Base-by-base conservation (phyloP, 2,797 vertebrate genomes). In the Sorex maritimensis region DNA sequence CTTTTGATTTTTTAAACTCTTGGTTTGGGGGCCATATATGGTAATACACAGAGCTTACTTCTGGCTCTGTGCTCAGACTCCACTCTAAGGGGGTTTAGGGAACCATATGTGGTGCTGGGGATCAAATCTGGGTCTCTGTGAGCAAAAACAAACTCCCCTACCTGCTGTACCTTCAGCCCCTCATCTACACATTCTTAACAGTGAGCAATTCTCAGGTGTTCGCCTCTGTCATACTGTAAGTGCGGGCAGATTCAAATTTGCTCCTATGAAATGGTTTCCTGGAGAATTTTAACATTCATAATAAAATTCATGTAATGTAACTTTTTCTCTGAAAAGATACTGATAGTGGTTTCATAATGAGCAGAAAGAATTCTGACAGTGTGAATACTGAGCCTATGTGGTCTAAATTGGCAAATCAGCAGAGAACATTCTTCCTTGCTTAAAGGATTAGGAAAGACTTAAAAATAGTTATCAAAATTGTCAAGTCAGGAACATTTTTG, bases 401-500 rank as follows among this genome's bases (percentile, higher is more conserved):
- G 4, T 65, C 69, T 93, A 84, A 68, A 24, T 5, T 94, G 79
- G 69, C 81, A 93, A 82, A 93, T 80, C 68, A 86, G 87, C 68
- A 81, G 67, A 79, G 73, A 91, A 72, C 14, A 61, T 80, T 92
- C 15, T 93, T 94, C 55, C 44, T 92, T 95, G 38, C 65, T 67
- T 67, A 26, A 67, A 67, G 28, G 65, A 19, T 26, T 67, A 67
- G 65, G 65, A 67, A 87, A 87, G 82, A 67, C 82, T 93, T 96
- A 92, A 96, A 61, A 95, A 93, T 79, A 92, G 77, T 79, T 84
- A 75, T 55, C 46, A 65, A 90, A 93, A 93, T 41, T 80, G 78
- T 94, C 46, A 90, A 94, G 78, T 88, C 78, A 82, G 82, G 23
- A 91, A 89, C 61, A 73, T 75, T 86, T 94, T 61, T 88, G 38